Evolutionary conservation across 53 echinoderm and acorn worm species (phyloP).

Genomic region (Actinopyga echinites): DNA sequence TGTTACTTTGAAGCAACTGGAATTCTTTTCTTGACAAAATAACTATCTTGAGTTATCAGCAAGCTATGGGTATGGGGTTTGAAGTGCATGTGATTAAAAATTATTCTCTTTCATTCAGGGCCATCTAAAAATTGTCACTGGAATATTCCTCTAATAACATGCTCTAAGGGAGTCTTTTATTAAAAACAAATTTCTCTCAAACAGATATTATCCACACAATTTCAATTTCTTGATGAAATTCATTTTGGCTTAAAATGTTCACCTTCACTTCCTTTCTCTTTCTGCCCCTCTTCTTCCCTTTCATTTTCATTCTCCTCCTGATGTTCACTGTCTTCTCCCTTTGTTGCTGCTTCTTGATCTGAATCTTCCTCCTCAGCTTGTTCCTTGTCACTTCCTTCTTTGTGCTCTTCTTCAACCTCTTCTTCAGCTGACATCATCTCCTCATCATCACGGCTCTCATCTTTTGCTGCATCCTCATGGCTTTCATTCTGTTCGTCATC

Average conservation of each 20-base stretch:
- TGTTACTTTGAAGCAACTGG: no score
- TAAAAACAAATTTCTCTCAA: neutral
- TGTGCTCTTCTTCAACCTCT: conserved; percentile 42
- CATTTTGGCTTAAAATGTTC: neutral
- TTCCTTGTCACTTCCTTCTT: conserved; percentile 32
- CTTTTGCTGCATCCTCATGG: conserved; percentile 21
- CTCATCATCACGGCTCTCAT: conserved; percentile 35
- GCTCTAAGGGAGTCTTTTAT: neutral
- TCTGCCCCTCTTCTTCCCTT: conserved; percentile 36
- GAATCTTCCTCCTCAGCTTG: conserved; percentile 40
- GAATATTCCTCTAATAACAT: neutral
- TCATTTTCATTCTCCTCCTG: conserved; percentile 32
- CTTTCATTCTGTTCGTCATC: conserved; percentile 12
- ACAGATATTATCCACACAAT: no score
- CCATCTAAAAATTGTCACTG: neutral
- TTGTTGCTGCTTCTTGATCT: neutral
- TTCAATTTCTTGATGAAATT: neutral
- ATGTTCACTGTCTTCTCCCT: conserved; percentile 37
- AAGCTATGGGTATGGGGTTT: no score
- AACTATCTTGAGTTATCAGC: no score
- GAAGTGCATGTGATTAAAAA: no score
- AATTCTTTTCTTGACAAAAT: no score
- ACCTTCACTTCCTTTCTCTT: neutral
- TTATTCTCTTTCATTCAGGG: no score
- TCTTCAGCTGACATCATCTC: conserved; percentile 46